phyloP scores from a whole-genome alignment of 1,140 invertebrate species.

The Ceratitis capitata region DNA sequence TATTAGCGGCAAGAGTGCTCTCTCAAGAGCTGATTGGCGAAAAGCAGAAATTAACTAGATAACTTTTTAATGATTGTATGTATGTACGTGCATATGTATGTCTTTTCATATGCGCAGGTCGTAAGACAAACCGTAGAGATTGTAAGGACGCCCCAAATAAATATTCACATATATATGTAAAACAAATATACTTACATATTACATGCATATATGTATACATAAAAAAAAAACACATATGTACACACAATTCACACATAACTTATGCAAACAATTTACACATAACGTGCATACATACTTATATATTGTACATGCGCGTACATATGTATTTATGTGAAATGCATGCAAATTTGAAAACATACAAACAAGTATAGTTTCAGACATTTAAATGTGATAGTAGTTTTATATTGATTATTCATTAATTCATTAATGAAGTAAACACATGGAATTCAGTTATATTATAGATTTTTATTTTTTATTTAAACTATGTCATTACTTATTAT shows the following conservation, averaged over 20 bases:
- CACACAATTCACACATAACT: neutral
- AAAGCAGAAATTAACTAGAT: neutral
- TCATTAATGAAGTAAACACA: neutral
- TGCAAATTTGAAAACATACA: constrained; percentile 1
- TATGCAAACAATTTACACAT: neutral
- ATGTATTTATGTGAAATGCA: neutral
- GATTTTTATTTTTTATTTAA: neutral
- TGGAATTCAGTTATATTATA: neutral
- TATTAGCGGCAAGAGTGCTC: neutral
- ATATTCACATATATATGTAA: neutral
- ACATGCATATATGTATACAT: neutral
- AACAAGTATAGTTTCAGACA: constrained; percentile 29
- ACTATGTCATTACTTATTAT: neutral
- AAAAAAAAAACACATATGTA: neutral
- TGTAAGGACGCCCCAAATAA: neutral
- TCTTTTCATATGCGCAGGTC: neutral
- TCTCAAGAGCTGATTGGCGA: neutral
- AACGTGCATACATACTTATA: neutral
- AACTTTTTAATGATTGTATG: too few species aligned
- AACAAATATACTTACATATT: neutral
- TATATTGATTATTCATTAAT: constrained; percentile 39
- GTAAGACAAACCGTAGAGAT: neutral
- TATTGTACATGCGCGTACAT: neutral
- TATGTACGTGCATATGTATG: neutral
- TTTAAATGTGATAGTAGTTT: constrained; percentile 43